Percentiles rank a stretch among this genome's conserved stretches.
These are phyloP conservation scores for Perizoma affinitatum DNA, from an alignment of 2,888 invertebrate genomes.

Conservation along the genomic window DNA sequence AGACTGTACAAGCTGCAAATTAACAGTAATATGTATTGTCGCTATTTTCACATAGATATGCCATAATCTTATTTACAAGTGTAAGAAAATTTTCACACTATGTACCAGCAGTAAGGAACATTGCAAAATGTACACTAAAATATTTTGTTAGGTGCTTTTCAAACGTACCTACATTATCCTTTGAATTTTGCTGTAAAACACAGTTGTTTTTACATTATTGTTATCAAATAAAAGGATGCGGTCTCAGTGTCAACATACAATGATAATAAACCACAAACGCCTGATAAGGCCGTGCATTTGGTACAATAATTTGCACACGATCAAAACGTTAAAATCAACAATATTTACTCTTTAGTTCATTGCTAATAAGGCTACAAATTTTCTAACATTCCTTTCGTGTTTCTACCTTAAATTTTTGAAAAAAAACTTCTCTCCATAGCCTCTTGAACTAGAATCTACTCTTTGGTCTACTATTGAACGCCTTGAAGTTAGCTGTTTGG, in stretches of 20 bases:
- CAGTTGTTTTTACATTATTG: neutral
- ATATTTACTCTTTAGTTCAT: too few species aligned
- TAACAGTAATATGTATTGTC: constrained; percentile 23
- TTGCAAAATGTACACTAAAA: neutral
- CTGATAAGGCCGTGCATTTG: neutral
- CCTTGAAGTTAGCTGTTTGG: too few species aligned
- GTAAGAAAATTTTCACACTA: constrained; percentile 32
- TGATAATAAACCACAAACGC: neutral
- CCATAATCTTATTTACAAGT: constrained; percentile 52
- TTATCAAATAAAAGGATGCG: neutral
- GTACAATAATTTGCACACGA: neutral
- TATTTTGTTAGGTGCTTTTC: neutral
- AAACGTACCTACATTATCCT: too few species aligned
- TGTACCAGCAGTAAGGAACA: constrained; percentile 17
- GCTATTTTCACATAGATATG: constrained; percentile 61
- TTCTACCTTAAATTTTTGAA: neutral
- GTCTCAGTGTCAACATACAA: neutral
- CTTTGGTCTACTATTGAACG: neutral
- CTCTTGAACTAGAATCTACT: constrained; percentile 3
- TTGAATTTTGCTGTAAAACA: too few species aligned
- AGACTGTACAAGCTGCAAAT: constrained; percentile 25
- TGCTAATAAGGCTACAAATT: too few species aligned
- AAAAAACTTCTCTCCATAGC: neutral
- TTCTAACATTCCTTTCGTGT: too few species aligned
- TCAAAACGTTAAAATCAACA: neutral